Conservation (phyloP, 1,140 invertebrate genomes). For the Parasteatoda tepidariorum region DNA sequence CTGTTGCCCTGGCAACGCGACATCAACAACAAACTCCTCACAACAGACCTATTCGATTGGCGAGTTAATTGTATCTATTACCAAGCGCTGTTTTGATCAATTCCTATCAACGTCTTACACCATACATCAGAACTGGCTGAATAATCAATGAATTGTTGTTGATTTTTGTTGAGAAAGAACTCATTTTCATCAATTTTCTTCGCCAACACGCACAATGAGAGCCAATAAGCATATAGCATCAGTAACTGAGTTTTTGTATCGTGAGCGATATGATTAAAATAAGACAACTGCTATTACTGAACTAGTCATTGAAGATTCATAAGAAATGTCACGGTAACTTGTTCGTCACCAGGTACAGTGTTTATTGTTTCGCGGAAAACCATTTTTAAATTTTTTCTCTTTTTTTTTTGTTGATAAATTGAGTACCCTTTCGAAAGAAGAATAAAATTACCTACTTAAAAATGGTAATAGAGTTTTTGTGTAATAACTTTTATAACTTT, state of each 20-base stretch:
- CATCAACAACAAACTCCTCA: conserved; percentile 18
- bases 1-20: conserved; percentile 28
- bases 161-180: neutral
- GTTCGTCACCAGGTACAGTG: conserved; percentile 25
- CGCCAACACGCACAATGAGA: conserved; percentile 2
- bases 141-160: conserved; percentile 29
- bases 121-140: conserved; percentile 12
- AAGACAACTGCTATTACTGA: conserved; percentile 25
- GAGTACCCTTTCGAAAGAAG: neutral
- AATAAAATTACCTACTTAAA: neutral
- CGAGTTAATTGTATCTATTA: conserved; percentile 36
- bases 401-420: neutral
- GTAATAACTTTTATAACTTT: neutral
- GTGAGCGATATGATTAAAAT: conserved; percentile 45
- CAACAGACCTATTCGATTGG: neutral
- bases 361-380: neutral
- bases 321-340: neutral
- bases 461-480: neutral
- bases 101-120: conserved; percentile 29
- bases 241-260: conserved; percentile 21
- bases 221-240: neutral
- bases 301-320: neutral
- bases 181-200: neutral
- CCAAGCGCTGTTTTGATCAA: conserved; percentile 31
- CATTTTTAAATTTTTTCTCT: neutral